Conservation (phyloP, 2,888 invertebrate species). For the Melanargia galathea region DNA sequence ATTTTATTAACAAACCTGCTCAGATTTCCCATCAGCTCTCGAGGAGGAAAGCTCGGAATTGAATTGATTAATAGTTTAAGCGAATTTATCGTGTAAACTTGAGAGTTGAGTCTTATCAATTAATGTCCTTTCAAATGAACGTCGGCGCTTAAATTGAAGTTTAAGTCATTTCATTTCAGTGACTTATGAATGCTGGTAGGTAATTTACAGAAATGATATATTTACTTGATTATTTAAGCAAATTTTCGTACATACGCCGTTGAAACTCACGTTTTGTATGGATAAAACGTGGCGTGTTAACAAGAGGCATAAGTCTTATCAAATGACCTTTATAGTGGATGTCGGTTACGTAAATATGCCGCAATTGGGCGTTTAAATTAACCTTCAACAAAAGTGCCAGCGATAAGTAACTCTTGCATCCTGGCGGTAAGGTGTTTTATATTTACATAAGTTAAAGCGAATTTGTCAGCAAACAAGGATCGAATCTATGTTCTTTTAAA, state of each 20-base stretch:
- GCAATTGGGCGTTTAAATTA: too few relatives aligned
- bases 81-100: neutral
- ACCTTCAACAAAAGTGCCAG: too few relatives aligned
- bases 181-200: neutral
- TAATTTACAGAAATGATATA: too few relatives aligned
- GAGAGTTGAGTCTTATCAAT: neutral
- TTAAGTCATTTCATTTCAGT: slow-evolving; percentile 9
- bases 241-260: too few relatives aligned
- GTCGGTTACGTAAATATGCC: too few relatives aligned
- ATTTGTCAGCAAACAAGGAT: neutral
- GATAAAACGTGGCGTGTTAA: too few relatives aligned
- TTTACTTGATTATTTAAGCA: too few relatives aligned
- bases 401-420: neutral
- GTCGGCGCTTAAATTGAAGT: slow-evolving; percentile 12
- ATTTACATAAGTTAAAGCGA: neutral
- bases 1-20: neutral
- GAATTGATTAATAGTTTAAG: slow-evolving; percentile 8
- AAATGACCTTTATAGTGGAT: too few relatives aligned
- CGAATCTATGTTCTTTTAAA: neutral
- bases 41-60: slow-evolving; percentile 10
- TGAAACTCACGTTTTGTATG: too few relatives aligned
- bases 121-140: slow-evolving; percentile 5
- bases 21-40: slow-evolving; percentile 1
- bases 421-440: neutral
- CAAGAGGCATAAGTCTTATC: too few relatives aligned